Evolutionary conservation across 2,888 invertebrate genomes (phyloP), one percentile per base, ranked within the genome.

Genomic region (Drosophila longiperda): DNA sequence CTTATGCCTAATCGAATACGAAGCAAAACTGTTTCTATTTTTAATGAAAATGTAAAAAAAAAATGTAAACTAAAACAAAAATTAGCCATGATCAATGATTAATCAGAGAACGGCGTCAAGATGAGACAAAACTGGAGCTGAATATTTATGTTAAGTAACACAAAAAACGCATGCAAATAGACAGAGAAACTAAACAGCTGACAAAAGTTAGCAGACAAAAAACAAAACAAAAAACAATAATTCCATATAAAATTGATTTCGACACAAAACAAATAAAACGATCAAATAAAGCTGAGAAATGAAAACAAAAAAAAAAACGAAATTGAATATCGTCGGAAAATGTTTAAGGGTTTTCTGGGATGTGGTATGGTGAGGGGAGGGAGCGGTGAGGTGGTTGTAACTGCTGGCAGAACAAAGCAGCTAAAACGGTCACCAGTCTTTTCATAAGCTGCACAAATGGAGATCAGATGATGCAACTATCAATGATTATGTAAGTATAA

Each of bases 11-110:
- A 63, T 58, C 20, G 23, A 63, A 63, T 61, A 62, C 50, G 52
- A 49, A 65, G 45, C 50, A 52, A 78, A 76, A 73, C 49, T 59
- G 76, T 77, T 79, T 66, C 42, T 78, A 78, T 75, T 70, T 77
- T 70, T 79, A 66, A 79, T 52, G 69, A 66, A 66, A 74, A 73
- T 67, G 55, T 66, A 59, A 59, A n/a, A 29, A 29, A 45, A 49
- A 50, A 50, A 29, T 17, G n/a, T 11, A n/a, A 8, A 11, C 15
- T 5, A 26, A 32, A 38, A 48, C 15, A 26, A 60, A 62, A 49
- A 23, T 38, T 50, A 50, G 48, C 49, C 61, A 38, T 36, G 38
- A 50, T 49, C 29, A 73, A 59, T 17, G 59, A 38, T 48, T 52
- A 45, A 64, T 57, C 48, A 12, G 48, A 36, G 9, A 38, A 42